phyloP scores from a whole-genome alignment of 2,113 vertebrate genomes.

The Halcyon malimbica region DNA sequence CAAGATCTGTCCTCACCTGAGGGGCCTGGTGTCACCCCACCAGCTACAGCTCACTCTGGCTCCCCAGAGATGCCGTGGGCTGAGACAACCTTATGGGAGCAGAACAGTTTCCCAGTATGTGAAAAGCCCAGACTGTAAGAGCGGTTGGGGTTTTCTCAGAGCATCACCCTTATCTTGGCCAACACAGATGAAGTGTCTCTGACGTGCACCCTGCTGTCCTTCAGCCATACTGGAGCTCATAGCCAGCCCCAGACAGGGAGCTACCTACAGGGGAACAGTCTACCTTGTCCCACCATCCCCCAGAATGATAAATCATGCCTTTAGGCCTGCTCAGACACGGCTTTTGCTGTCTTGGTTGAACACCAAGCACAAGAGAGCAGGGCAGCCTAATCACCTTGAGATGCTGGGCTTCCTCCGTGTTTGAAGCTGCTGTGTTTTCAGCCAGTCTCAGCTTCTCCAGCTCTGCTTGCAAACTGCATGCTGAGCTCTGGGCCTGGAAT shows the following conservation, averaged over 20 bases:
- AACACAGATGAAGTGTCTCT: background rate
- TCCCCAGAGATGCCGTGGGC: background rate
- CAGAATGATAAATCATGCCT: background rate
- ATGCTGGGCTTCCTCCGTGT: constrained; percentile 75
- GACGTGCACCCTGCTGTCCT: background rate
- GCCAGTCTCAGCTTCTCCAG: constrained; percentile 82
- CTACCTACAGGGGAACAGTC: background rate
- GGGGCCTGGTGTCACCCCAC: background rate
- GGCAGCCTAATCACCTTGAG: constrained; percentile 82
- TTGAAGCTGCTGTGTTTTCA: constrained; percentile 61
- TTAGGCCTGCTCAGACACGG: accelerated
- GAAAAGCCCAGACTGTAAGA: background rate
- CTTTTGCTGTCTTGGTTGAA: background rate
- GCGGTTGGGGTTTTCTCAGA: background rate
- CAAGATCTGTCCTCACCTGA: background rate
- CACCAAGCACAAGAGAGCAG: too few relatives aligned
- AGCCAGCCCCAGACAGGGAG: background rate
- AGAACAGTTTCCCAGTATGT: accelerated
- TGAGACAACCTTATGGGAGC: background rate
- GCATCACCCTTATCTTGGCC: background rate
- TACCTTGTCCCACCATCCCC: background rate
- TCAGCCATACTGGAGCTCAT: background rate
- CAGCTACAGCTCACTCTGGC: background rate
- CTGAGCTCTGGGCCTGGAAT: constrained; percentile 80
- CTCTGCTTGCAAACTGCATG: constrained; percentile 82